phyloP scores from a whole-genome alignment of 2,797 vertebrate species.

The Cryptoblepharus egeriae region DNA sequence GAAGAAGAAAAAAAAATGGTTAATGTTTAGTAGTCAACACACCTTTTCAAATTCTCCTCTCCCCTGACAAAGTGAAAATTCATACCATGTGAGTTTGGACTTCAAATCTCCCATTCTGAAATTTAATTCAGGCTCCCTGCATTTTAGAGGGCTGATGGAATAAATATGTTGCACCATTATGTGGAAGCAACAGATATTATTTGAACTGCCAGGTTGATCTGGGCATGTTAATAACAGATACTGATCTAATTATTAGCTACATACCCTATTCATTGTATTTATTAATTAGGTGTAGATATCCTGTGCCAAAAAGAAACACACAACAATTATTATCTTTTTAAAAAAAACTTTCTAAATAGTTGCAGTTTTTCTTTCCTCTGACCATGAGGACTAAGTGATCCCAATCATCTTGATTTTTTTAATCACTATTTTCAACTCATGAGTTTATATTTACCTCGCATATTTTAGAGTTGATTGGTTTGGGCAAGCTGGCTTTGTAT shows the following conservation, averaged over 20 bases:
- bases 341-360: background rate
- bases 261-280: background rate
- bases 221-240: background rate
- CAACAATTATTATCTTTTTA: background rate
- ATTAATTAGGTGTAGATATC: background rate
- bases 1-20: too few relatives aligned
- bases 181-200: background rate
- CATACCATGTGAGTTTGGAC: background rate
- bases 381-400: background rate
- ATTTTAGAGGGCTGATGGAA: too few relatives aligned
- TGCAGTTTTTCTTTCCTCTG: background rate
- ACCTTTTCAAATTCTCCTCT: background rate
- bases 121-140: too few relatives aligned
- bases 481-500: background rate
- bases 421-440: background rate
- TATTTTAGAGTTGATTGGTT: constrained; percentile 21
- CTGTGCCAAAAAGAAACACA: background rate
- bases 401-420: background rate
- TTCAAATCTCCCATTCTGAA: background rate
- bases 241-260: background rate
- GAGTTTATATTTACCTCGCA: background rate
- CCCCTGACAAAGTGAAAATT: background rate
- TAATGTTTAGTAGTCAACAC: background rate
- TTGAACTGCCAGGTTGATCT: background rate
- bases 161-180: background rate